Evolutionary conservation across 2,888 invertebrate genomes (phyloP), one percentile per base, ranked within the genome.

Genomic region (Mythimna impura): DNA sequence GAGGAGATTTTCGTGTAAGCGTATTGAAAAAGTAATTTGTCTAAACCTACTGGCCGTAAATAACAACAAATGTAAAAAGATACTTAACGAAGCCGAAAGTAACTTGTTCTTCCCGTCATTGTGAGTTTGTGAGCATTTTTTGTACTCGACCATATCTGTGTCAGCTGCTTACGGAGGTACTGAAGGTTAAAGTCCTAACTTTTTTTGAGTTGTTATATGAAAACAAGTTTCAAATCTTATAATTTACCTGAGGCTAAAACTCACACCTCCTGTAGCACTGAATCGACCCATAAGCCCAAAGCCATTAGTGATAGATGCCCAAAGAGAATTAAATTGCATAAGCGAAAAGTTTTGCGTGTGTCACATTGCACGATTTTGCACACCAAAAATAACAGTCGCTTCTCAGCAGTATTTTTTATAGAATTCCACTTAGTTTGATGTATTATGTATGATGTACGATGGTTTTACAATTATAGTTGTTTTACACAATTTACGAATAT

Each of bases 151-250:
- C 7, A 22, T 22, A 22, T 34, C 36, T 52, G n/a, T 22, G 22
- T 34, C 6, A 17, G 8, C 52, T 50, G 8, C 14, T n/a, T 34
- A 34, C 6, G 1, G 17, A 17, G 12, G n/a, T 60, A 52, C 34
- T 52, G 9, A 50, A 30, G n/a, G 30, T n/a, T 8, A 54, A 58
- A 58, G n/a, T 6, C n/a, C 30, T 34, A 34, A 58, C n/a, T 36
- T n/a, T 17, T 30, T 36, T 58, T 36, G 34, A 34, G 10, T n/a
- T 60, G n/a, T 20, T 34, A n/a, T n/a, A n/a, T n/a, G n/a, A 36
- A 36, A 60, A 36, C 60, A n/a, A 36, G 60, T 36, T 58, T 60
- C n/a, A 36, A 60, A 40, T 60, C 43, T 17, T 47, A 47, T 47
- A 17, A 47, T 47, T 47, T 47, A 47, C 17, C 6, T 47, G 12